Percentiles rank a stretch among this genome's conserved stretches.
Evolutionary conservation across 2,113 vertebrate genomes (phyloP).

Genomic region (Sula dactylatra): DNA sequence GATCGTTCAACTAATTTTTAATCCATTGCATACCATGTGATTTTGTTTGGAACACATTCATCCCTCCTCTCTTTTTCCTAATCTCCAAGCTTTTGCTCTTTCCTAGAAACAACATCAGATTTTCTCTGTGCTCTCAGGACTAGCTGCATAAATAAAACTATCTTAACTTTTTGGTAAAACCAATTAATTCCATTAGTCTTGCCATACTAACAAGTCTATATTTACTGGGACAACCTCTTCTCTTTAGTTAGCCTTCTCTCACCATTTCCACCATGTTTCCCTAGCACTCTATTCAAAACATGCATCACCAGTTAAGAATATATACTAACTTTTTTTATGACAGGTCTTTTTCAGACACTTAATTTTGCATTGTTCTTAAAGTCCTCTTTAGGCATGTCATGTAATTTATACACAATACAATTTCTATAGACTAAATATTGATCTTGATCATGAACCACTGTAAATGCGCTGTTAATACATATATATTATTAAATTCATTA

Average conservation of each 20-base stretch:
- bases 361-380: not conserved
- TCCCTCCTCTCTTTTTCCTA: not conserved
- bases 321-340: not conserved
- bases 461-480: not conserved
- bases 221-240: not conserved
- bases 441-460: not conserved
- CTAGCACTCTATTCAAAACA: not conserved
- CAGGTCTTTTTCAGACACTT: not conserved
- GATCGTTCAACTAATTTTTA: not conserved
- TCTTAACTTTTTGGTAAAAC: not conserved
- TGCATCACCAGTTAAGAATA: not conserved
- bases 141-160: not conserved
- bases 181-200: not conserved
- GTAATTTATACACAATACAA: not conserved
- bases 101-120: not conserved
- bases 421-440: not conserved
- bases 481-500: not conserved
- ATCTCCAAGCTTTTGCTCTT: not conserved
- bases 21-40: not conserved
- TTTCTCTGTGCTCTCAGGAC: not conserved
- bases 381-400: not conserved
- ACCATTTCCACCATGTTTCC: not conserved
- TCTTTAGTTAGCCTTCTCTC: not conserved
- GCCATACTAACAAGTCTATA: not conserved
- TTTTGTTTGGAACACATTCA: not conserved